Percentiles rank a stretch among this genome's conserved stretches.
Conservation (phyloP, 2,888 invertebrate genomes). For the Lysandra coridon region DNA sequence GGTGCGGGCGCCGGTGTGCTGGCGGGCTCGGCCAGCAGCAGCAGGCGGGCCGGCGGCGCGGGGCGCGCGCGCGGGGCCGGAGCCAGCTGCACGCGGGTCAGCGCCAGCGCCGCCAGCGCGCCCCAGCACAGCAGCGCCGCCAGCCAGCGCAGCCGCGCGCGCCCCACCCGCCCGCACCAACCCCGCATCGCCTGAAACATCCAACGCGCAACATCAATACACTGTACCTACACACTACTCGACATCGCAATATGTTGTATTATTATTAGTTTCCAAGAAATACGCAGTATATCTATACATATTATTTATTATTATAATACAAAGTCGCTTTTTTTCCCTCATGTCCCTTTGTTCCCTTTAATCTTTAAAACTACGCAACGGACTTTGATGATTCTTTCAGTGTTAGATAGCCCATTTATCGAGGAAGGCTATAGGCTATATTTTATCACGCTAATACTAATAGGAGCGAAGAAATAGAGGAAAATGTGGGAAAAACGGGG, state of each 20-base stretch:
- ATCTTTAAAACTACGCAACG: too few species aligned
- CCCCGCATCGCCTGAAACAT: constrained; percentile 65
- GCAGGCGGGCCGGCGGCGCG: constrained; percentile 43
- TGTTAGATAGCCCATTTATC: too few species aligned
- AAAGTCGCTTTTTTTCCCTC: too few species aligned
- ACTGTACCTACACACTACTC: neutral
- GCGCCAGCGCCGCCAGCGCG: constrained; percentile 60
- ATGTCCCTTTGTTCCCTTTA: too few species aligned
- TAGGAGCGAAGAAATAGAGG: too few species aligned
- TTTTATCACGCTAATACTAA: too few species aligned
- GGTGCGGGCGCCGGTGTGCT: constrained; percentile 47
- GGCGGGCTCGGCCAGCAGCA: constrained; percentile 47
- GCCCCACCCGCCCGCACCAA: constrained; percentile 58
- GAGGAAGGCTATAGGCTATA: too few species aligned
- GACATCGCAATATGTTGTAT: neutral
- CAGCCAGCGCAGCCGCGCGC: constrained; percentile 65
- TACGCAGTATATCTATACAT: too few species aligned
- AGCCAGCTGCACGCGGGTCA: constrained; percentile 58
- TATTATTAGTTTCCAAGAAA: neutral
- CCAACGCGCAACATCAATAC: constrained; percentile 27
- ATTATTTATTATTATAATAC: too few species aligned
- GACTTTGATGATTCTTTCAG: too few species aligned
- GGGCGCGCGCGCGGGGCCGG: constrained; percentile 42
- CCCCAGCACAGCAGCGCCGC: constrained; percentile 69
- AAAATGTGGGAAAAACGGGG: too few species aligned